Evolutionary conservation across 2,888 invertebrate genomes (phyloP), one percentile per base, ranked within the genome.

Genomic region (Melanostoma mellinum): DNA sequence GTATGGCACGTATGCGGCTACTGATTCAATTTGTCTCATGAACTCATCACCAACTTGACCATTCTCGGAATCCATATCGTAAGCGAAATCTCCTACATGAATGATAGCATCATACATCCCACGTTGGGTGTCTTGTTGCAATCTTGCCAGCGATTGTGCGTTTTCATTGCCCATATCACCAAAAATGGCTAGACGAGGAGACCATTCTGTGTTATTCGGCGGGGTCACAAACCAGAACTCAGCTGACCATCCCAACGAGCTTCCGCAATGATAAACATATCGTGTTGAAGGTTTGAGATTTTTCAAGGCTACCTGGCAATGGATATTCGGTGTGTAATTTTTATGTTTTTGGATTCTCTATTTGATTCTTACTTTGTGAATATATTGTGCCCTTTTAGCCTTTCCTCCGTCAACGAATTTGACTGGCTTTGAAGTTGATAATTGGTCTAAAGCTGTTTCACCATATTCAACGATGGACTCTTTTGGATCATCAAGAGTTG

Each of bases 101-200:
- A 98, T 93, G 69, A 97, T 94, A 72, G 96, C 94, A 92, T 98
- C 97, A 90, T 97, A 97, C 89, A 94, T 91, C 6, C 94, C 95
- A 52, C 93, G 92, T 88, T 97, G 95, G 0, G 96, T 94, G 88
- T 98, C 98, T 87, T 95, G 93, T 91, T 98, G 97, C 5, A 99
- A 91, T 84, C 96, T 93, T 0, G 95, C 93, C 69, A 99, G 92
- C 0, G 98, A 97, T 91, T 93, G 92, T 1, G 98, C 97, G 91
- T 98, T 98, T 86, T 94, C 95, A 89, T 96, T 96, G 38, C 99
- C 99, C 95, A 99, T 95, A 90, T 99, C 99, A 0, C 99, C 99
- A 89, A 95, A 98, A 87, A 99, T 94, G 35, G 96, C 98, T 48
- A 98, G 92, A 20, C 93, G 93, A 0, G 97, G 96, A 20, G 94